phyloP scores from a whole-genome alignment of 2,888 invertebrate species.

The Pyrrhosoma nymphula region DNA sequence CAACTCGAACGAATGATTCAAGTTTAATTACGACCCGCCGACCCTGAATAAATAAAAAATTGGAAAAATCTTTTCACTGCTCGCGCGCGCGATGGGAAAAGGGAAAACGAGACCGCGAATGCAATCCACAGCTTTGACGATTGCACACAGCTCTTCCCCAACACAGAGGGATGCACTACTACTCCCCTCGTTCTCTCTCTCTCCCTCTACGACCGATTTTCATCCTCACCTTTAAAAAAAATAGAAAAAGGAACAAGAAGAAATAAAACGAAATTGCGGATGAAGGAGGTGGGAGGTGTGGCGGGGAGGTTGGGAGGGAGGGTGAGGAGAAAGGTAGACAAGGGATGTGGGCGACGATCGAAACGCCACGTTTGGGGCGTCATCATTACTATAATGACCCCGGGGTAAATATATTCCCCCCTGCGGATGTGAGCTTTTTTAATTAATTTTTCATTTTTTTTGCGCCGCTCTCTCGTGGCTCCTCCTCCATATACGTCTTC shows the following conservation, averaged over 20 bases:
- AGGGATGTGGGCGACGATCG: conserved; percentile 28
- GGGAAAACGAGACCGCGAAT: background rate
- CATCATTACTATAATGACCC: conserved; percentile 65
- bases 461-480: background rate
- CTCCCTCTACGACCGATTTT: background rate
- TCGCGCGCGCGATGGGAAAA: background rate
- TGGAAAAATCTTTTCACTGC: background rate
- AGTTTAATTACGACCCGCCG: too few relatives aligned
- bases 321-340: conserved; percentile 13
- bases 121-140: background rate
- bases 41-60: too few relatives aligned
- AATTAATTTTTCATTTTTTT: background rate
- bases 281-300: background rate
- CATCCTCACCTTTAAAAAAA: background rate
- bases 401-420: conserved; percentile 66
- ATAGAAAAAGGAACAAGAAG: background rate
- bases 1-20: too few relatives aligned
- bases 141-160: background rate
- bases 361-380: conserved; percentile 53
- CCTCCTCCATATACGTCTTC: background rate
- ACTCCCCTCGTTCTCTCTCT: background rate
- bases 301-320: background rate
- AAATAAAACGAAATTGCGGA: background rate
- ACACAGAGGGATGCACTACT: background rate
- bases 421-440: background rate